Evolutionary conservation across 2,888 invertebrate species (phyloP).

Genomic region (Hydrotaea diabolus): DNA sequence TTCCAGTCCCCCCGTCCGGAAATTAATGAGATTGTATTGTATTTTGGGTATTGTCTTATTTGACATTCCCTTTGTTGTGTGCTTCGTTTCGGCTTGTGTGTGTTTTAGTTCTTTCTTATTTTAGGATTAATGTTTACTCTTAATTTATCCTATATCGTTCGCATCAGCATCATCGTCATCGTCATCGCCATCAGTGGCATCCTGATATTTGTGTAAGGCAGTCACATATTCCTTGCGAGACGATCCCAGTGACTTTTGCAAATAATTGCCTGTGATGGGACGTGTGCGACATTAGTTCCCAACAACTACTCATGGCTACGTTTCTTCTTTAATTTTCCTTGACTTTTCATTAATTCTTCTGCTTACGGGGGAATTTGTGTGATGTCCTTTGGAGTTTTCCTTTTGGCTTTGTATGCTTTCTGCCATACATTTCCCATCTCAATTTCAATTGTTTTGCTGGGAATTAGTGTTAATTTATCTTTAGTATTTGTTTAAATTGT

Average conservation of each 20-base stretch:
- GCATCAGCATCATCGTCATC: background rate
- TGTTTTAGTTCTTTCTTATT: conserved; percentile 23
- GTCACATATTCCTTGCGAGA: conserved; percentile 6
- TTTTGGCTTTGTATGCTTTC: conserved; percentile 6
- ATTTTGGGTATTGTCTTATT: conserved; percentile 18
- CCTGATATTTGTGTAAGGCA: conserved; percentile 45
- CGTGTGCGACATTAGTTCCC: conserved; percentile 60
- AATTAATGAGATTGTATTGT: conserved; percentile 34
- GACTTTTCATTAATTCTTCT: conserved; percentile 52
- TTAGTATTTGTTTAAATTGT: conserved; percentile 60
- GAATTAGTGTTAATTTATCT: conserved; percentile 67
- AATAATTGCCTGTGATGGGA: conserved; percentile 44
- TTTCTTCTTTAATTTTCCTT: background rate
- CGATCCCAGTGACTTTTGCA: conserved; percentile 22
- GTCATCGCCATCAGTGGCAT: conserved; percentile 17
- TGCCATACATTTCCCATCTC: conserved; percentile 41
- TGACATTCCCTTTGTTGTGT: conserved; percentile 42
- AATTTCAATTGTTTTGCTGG: conserved; percentile 59
- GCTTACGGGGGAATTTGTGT: conserved; percentile 6
- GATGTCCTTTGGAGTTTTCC: background rate
- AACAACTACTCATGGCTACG: background rate
- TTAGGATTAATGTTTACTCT: conserved; percentile 62
- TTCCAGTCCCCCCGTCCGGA: background rate
- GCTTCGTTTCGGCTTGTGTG: background rate
- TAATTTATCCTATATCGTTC: conserved; percentile 51